Evolutionary conservation across 1,140 invertebrate genomes (phyloP), one percentile per base, ranked within the genome.

Genomic region (Holcopasites calliopsidis): DNA sequence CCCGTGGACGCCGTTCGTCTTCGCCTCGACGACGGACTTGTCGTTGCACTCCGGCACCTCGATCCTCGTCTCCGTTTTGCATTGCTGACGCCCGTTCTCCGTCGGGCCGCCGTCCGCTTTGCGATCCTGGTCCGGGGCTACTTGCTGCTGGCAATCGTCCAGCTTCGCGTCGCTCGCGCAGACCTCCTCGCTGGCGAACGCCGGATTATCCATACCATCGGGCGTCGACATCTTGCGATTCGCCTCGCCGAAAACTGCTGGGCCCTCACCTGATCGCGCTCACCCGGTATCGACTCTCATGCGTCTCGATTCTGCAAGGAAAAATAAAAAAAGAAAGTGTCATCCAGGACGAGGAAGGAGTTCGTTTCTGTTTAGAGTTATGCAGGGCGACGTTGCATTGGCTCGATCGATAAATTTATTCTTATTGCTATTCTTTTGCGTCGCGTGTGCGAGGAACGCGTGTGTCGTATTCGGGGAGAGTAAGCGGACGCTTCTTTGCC

Each of bases 11-110:
- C 90, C 90, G 80, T 90, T 91, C 64, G 84, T 80, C 79, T 91
- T 91, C 33, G 84, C 84, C 70, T 78, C 78, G 76, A 72, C 28
- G 21, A 74, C 62, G 47, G 64, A 85, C 42, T 87, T 88, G 13
- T 88, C 88, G 50, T 86, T 85, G 50, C 79, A 83, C 64, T 89
- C 77, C n/a, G 90, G 89, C 60, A 91, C 49, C 40, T 91, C 89
- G 75, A 91, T 90, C 72, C 85, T 88, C 7, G 89, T 91, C 81
- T 91, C 90, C 58, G 86, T 86, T 76, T 87, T 88, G 79, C 86
- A 88, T 61, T 82, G 85, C 5, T 82, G 83, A 49, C 88, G 84
- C 50, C 88, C 90, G 77, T 90, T 90, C 71, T 88, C 88, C 33
- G 77, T 77, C 10, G 83, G 77, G 3, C 73, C 52, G 68, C 65